phyloP scores from a whole-genome alignment of 2,113 vertebrate genomes.

The Callionymus lyra region DNA sequence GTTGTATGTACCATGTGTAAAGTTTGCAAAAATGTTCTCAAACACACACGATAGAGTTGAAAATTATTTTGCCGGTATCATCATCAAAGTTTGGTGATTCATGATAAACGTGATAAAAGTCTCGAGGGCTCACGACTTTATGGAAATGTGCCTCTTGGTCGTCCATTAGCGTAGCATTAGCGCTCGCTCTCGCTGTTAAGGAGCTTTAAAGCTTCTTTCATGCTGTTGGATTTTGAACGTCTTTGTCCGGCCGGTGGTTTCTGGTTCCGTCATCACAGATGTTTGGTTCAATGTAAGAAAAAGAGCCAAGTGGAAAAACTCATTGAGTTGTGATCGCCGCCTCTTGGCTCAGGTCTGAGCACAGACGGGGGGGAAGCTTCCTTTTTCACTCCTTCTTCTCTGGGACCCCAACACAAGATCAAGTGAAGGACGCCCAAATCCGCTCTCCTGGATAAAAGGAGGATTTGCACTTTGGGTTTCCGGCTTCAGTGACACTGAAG shows the following conservation, averaged over 20 bases:
- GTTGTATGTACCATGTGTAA: too few relatives aligned
- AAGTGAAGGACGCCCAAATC: slow-evolving; percentile 52
- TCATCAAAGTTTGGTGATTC: too few relatives aligned
- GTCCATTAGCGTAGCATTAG: too few relatives aligned
- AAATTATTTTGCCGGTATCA: too few relatives aligned
- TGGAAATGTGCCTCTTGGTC: too few relatives aligned
- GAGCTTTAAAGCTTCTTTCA: slow-evolving; percentile 16
- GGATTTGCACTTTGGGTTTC: slow-evolving; percentile 56
- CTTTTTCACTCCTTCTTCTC: slow-evolving; percentile 46
- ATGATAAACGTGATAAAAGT: too few relatives aligned
- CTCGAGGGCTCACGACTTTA: too few relatives aligned
- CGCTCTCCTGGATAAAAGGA: slow-evolving; percentile 49
- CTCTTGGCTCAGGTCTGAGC: slow-evolving; percentile 28
- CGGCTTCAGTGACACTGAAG: slow-evolving; percentile 49
- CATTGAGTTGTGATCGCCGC: slow-evolving; percentile 49
- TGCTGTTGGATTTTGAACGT: slow-evolving; percentile 10
- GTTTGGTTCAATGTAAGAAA: slow-evolving; percentile 17
- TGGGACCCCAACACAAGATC: slow-evolving; percentile 45
- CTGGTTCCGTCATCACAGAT: slow-evolving; percentile 28
- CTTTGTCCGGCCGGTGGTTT: slow-evolving; percentile 27
- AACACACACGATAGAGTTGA: too few relatives aligned
- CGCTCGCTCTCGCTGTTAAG: slow-evolving; percentile 1
- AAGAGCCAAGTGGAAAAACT: slow-evolving; percentile 27
- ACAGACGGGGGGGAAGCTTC: slow-evolving; percentile 34
- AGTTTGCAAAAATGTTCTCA: too few relatives aligned